Base-by-base conservation (phyloP, 2,113 vertebrate genomes). In the Ceuthmochares aereus region DNA sequence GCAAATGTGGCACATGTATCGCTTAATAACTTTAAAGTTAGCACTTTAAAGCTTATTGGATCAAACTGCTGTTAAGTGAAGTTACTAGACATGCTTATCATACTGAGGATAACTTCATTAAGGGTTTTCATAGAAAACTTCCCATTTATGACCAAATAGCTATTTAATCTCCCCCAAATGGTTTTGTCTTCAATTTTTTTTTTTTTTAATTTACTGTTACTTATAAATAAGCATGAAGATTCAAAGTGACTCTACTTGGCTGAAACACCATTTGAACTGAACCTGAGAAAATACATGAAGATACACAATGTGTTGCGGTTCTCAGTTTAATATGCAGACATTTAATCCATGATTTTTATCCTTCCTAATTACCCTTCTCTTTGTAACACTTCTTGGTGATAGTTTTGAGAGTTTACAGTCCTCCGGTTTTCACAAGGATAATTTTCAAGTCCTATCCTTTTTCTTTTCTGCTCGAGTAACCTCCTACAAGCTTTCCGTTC, bases 1-100 rank as follows among this genome's bases (percentile, higher is more conserved):
- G 36, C 14, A 49, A 2, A 7, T 17, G 15, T 66, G 63, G 26
- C 15, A 21, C 0, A 0, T 15, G 29, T 37, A 76, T 20, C 37
- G 25, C 37, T 70, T 70, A 45, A 7, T 45, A 45, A 19, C 43
- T 45, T 45, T 45, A 45, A 45, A 45, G 19, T 54, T 17, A 55
- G 45, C 18, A 4, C 20, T 67, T 43, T 37, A 25, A 32, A 62
- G 15, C 5, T 72, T 12, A 7, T 11, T 56, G 29, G 13, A 36
- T 67, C 12, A 10, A 30, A 22, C 26, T 89, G 4, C 12, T 58
- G 49, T 37, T 30, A 56, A 63, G 37, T 84, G 55, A 76, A 30
- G 20, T 23, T 32, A 19, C 22, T 12, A 12, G 36, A 3, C 6
- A 8, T 22, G 9, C 14, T 29, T 37, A 4, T 17, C 6, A 14